Evolutionary conservation across 1,140 invertebrate species (phyloP), one percentile per base, ranked within the genome.

Genomic region (Danaus melanippus): DNA sequence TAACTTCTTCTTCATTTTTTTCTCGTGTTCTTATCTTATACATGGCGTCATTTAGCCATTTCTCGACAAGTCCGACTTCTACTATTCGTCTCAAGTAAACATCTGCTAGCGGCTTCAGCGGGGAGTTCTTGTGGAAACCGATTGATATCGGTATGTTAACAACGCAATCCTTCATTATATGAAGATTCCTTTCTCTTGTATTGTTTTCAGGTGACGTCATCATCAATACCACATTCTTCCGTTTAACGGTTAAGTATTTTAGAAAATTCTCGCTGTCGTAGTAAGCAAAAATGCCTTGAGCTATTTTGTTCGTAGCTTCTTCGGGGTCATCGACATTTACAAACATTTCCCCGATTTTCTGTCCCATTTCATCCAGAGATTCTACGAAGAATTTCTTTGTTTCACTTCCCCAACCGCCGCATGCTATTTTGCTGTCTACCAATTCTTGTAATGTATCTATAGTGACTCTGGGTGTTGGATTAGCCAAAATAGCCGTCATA

Each of bases 261-360:
- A 95, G 73, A 65, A 90, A 92, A 73, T 93, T 90, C n/a, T 90
- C 86, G 74, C 94, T 95, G 67, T 95, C 94, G 66, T 94, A 96
- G 62, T 94, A 94, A 8, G 92, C 92, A 62, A 93, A 93, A 10
- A 85, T 75, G 42, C 93, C 94, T 66, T 89, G 85, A 0, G 91
- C 89, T 2, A 96, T 91, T 67, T 84, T 86, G 39, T 89, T 80
- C 0, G 92, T 88, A 9, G 91, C 89, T 56, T 89, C 81, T 0
- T 90, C 78, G 10, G 89, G 89, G 53, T 91, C 77, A 39, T 88
- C 79, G 1, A 90, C 84, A 6, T 90, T 71, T 76, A 92, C 89
- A 72, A 93, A 94, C 71, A 89, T 91, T 10, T 85, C 71, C 0
- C 91, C 92, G 49, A 96, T 89, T 70, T 90, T 89, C 67, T 91